A percentile compares a stretch with the other conserved stretches of the same genome.
phyloP scores from a whole-genome alignment of 1,140 invertebrate species.

The Chrysopa pallens region DNA sequence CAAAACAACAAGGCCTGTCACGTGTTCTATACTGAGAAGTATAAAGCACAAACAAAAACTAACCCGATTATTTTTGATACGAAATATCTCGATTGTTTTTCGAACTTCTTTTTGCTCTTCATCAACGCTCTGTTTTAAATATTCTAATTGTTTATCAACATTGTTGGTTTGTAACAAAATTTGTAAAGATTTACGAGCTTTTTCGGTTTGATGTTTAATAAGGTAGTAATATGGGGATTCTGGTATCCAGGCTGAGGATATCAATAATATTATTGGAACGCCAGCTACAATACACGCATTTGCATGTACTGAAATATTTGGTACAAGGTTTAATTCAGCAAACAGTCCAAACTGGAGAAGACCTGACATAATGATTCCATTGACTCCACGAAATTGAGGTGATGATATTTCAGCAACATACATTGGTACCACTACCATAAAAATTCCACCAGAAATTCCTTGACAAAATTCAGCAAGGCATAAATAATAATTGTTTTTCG shows the following conservation, averaged over 20 bases:
- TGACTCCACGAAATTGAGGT: constrained; percentile 39
- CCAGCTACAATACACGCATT: constrained; percentile 35
- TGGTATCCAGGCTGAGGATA: constrained; percentile 49
- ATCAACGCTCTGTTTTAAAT: constrained; percentile 37
- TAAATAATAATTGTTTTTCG: constrained; percentile 23
- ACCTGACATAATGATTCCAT: constrained; percentile 13
- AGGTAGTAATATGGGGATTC: constrained; percentile 60
- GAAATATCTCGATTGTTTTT: constrained; percentile 35
- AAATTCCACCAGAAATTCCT: constrained; percentile 46
- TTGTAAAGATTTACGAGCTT: constrained; percentile 37
- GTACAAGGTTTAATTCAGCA: constrained; percentile 43
- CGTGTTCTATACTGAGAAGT: constrained; percentile 53
- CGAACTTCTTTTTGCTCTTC: constrained; percentile 31
- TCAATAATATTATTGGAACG: constrained; percentile 36
- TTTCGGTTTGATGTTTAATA: constrained; percentile 30
- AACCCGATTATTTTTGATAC: constrained; percentile 34
- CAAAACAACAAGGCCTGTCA: constrained; percentile 59
- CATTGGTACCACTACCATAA: constrained; percentile 41
- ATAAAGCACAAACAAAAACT: constrained; percentile 42
- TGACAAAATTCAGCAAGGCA: constrained; percentile 25
- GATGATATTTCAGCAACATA: constrained; percentile 49
- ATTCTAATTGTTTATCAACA: constrained; percentile 30
- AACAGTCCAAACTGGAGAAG: constrained; percentile 39
- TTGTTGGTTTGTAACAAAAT: constrained; percentile 6
- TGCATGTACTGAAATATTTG: constrained; percentile 33